Evolutionary conservation across 2,888 invertebrate species (phyloP).

Genomic region (Daptonema setosum): DNA sequence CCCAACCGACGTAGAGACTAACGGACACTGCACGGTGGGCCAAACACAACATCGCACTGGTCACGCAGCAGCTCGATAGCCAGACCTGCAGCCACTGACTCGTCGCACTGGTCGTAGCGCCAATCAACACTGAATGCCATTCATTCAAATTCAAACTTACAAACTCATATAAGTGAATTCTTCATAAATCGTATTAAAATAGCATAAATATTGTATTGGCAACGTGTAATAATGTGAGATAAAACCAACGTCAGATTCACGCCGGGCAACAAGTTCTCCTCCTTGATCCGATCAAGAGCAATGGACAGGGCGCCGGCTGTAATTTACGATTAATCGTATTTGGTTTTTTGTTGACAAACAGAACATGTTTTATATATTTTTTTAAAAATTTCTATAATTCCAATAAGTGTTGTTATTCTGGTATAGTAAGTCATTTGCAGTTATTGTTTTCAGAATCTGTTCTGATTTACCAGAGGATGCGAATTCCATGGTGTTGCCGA

Average conservation of each 20-base stretch:
- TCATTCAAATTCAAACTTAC: too few relatives aligned
- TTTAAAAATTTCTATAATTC: too few relatives aligned
- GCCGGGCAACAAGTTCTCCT: conserved; percentile 5
- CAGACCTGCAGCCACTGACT: conserved; percentile 3
- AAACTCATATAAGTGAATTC: too few relatives aligned
- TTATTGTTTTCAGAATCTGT: too few relatives aligned
- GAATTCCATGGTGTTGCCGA: background rate
- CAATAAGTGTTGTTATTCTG: too few relatives aligned
- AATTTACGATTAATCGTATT: too few relatives aligned
- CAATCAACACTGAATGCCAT: conserved; percentile 6
- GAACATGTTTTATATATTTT: too few relatives aligned
- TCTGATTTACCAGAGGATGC: too few relatives aligned
- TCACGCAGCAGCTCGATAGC: conserved; percentile 2
- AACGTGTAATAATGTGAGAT: background rate
- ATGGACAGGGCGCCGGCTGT: conserved; percentile 5
- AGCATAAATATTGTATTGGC: too few relatives aligned
- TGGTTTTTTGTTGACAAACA: too few relatives aligned
- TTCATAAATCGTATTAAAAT: too few relatives aligned
- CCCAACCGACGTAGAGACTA: background rate
- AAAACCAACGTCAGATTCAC: conserved; percentile 5
- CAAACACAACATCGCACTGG: conserved; percentile 4
- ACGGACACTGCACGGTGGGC: background rate
- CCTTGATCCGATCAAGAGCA: conserved; percentile 5
- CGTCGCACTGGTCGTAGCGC: conserved; percentile 9
- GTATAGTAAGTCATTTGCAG: too few relatives aligned